Evolutionary conservation across 2,113 vertebrate species (phyloP).

Genomic region (Rhynchomys soricoides): DNA sequence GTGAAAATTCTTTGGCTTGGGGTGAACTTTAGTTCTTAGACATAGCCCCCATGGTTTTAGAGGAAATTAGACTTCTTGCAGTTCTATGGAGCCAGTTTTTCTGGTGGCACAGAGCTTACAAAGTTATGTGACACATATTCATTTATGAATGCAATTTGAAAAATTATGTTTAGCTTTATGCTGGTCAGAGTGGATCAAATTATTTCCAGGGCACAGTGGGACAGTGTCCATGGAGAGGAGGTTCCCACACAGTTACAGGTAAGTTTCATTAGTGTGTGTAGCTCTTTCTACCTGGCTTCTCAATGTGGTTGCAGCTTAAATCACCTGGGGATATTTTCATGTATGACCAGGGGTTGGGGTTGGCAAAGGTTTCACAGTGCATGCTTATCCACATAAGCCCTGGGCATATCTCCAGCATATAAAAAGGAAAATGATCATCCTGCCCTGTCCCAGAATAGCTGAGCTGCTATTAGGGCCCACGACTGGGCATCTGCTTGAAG

Average conservation of each 20-base stretch:
- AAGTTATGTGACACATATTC: conserved; percentile 29
- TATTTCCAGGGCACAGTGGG: not conserved
- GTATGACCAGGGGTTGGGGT: not conserved
- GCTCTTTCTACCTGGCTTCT: not conserved
- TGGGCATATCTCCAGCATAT: no score
- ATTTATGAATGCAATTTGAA: not conserved
- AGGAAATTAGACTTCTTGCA: conserved; percentile 9
- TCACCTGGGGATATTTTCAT: not conserved
- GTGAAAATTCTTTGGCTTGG: not conserved
- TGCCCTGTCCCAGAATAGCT: not conserved
- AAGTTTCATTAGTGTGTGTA: not conserved
- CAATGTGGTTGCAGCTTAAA: not conserved
- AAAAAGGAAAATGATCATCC: not conserved
- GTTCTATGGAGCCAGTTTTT: not conserved
- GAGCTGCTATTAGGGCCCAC: not conserved
- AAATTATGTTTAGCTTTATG: not conserved
- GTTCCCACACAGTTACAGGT: not conserved
- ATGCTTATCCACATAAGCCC: not conserved
- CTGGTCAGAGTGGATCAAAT: not conserved
- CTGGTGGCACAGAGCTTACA: not conserved
- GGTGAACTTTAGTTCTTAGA: conserved; percentile 36
- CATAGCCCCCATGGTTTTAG: not conserved
- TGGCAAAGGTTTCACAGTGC: not conserved
- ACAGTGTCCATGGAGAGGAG: not conserved
- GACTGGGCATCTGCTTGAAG: not conserved